These are phyloP conservation scores for Pelagia noctiluca DNA, from an alignment of 30 jellyfish, hydroid and myxozoan species.

Conservation along the genomic window DNA sequence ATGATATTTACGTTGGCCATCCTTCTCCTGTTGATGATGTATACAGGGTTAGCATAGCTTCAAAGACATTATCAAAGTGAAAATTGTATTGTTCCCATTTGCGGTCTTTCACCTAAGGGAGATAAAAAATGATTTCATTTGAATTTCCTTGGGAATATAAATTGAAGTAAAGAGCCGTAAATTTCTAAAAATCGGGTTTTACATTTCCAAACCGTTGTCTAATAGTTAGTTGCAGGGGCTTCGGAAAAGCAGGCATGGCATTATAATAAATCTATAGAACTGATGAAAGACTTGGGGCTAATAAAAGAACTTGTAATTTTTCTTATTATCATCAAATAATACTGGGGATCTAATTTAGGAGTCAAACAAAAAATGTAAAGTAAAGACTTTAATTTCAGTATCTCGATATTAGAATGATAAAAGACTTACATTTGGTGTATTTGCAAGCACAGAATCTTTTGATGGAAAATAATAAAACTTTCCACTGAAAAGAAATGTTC, in stretches of 20 bases:
- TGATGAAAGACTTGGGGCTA: too few relatives aligned
- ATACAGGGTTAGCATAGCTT: slow-evolving; percentile 89
- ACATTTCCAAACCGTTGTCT: too few relatives aligned
- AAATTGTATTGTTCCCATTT: slow-evolving; percentile 82
- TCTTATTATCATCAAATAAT: too few relatives aligned
- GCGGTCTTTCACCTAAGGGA: slow-evolving; percentile 65
- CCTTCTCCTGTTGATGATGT: slow-evolving; percentile 97
- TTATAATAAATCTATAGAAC: too few relatives aligned
- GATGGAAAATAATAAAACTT: slow-evolving; percentile 72
- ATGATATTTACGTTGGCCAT: slow-evolving; percentile 87
- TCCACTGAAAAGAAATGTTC: slow-evolving; percentile 69
- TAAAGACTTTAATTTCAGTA: too few relatives aligned
- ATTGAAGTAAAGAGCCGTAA: background rate
- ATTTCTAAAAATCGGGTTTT: too few relatives aligned
- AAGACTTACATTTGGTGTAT: slow-evolving; percentile 82
- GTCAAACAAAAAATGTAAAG: too few relatives aligned
- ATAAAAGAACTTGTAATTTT: too few relatives aligned
- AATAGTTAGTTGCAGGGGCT: too few relatives aligned
- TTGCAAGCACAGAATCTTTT: slow-evolving; percentile 75
- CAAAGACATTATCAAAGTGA: slow-evolving; percentile 91
- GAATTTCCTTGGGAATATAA: background rate
- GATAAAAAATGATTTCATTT: background rate
- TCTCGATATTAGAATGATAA: too few relatives aligned
- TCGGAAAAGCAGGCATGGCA: too few relatives aligned
- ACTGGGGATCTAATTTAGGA: too few relatives aligned